phyloP scores from a whole-genome alignment of 2,113 vertebrate genomes.

The Equus przewalskii region DNA sequence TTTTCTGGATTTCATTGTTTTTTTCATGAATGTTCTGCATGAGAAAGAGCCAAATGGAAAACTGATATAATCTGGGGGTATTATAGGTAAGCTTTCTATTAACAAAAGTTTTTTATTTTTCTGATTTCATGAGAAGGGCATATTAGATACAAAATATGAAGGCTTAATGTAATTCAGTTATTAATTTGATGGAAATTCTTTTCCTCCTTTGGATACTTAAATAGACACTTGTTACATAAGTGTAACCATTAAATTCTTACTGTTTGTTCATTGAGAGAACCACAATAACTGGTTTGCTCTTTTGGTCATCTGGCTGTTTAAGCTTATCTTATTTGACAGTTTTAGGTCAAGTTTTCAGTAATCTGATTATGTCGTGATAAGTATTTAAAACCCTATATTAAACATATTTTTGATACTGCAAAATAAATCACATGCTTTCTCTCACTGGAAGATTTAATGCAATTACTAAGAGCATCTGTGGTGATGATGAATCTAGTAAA shows the following conservation, averaged over 20 bases:
- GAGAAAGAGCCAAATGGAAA: not conserved
- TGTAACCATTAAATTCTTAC: not conserved
- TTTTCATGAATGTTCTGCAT: not conserved
- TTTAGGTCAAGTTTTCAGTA: not conserved
- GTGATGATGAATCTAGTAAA: not conserved
- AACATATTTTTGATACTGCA: not conserved
- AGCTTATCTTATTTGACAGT: not conserved
- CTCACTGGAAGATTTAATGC: not conserved
- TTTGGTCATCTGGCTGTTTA: not conserved
- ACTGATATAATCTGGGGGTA: not conserved
- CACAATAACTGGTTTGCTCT: not conserved
- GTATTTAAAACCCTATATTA: not conserved
- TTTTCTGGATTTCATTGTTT: not conserved
- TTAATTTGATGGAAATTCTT: not conserved
- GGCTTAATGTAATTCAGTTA: not conserved
- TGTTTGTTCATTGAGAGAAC: not conserved
- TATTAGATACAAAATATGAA: not conserved
- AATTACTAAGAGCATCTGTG: not conserved
- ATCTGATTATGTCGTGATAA: not conserved
- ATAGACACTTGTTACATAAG: not conserved
- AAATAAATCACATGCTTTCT: not conserved
- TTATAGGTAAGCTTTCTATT: not conserved
- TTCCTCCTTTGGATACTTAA: not conserved
- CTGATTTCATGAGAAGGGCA: not conserved
- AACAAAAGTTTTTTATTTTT: not conserved